A percentile compares a stretch with the other conserved stretches of the same genome.
Evolutionary conservation across 2,797 vertebrate species (phyloP).

Genomic region (Oreonectes daqikongensis): DNA sequence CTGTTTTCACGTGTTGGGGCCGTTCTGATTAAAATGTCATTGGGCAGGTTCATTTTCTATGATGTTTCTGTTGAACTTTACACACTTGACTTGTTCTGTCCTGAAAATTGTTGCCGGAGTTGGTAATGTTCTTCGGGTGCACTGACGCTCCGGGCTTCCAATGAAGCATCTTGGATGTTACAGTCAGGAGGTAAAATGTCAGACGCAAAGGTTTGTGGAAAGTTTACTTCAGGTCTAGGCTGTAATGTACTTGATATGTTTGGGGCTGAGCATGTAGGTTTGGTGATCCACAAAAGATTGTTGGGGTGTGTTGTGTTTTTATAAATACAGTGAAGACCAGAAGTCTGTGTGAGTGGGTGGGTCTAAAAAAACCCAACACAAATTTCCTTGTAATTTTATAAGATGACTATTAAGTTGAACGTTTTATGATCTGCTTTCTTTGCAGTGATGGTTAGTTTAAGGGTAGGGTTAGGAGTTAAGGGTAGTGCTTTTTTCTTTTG

Average conservation of each 20-base stretch:
- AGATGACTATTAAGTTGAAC: too few relatives aligned
- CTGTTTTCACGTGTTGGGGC: constrained; percentile 68
- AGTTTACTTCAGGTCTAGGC: constrained; percentile 7
- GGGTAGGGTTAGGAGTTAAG: too few relatives aligned
- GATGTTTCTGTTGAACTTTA: constrained; percentile 81
- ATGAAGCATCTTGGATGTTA: constrained; percentile 41
- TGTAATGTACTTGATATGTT: constrained; percentile 9
- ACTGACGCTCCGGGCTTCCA: constrained; percentile 43
- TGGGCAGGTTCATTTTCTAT: constrained; percentile 75
- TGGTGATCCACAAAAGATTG: constrained; percentile 18
- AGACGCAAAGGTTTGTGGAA: neutral
- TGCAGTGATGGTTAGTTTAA: too few relatives aligned
- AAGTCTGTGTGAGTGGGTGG: too few relatives aligned
- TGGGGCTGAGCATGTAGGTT: neutral
- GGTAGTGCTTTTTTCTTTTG: neutral
- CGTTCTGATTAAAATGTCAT: constrained; percentile 80
- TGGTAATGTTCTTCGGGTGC: constrained; percentile 58
- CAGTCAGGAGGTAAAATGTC: constrained; percentile 42
- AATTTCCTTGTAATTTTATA: too few relatives aligned
- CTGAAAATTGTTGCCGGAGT: constrained; percentile 68
- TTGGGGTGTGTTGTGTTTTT: constrained; percentile 11
- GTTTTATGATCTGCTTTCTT: too few relatives aligned
- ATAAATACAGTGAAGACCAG: neutral
- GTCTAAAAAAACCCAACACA: too few relatives aligned
- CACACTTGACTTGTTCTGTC: constrained; percentile 79